Percentiles rank a stretch among this genome's conserved stretches.
These are phyloP conservation scores for Mirza zaza DNA, from an alignment of 2,113 vertebrate species.

Conservation along the genomic window DNA sequence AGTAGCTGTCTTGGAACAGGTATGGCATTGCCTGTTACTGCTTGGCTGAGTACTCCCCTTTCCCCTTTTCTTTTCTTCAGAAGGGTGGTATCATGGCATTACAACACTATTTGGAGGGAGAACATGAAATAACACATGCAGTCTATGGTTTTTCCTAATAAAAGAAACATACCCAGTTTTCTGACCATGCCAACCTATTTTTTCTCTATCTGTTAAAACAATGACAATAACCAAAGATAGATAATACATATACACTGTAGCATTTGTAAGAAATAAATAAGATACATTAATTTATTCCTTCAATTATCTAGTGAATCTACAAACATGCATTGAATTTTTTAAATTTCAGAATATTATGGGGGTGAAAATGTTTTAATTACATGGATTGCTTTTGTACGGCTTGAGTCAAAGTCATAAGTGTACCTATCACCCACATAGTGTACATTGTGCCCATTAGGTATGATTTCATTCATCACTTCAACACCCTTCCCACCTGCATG, in stretches of 20 bases:
- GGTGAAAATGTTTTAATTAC: too few species aligned
- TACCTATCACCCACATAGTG: too few species aligned
- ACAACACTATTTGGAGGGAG: not conserved
- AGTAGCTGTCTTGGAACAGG: not conserved
- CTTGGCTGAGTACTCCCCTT: not conserved
- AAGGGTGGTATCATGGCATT: not conserved
- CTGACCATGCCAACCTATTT: not conserved
- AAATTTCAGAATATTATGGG: too few species aligned
- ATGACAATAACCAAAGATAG: not conserved
- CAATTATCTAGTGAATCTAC: not conserved
- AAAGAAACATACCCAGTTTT: not conserved
- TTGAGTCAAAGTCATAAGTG: too few species aligned
- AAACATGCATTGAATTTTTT: not conserved
- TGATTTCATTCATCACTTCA: too few species aligned
- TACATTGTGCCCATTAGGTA: too few species aligned
- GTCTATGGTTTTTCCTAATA: not conserved
- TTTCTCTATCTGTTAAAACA: not conserved
- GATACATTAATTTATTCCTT: not conserved
- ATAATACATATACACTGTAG: not conserved
- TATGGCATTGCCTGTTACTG: not conserved
- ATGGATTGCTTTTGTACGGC: too few species aligned
- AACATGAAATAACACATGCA: not conserved
- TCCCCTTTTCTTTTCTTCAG: not conserved
- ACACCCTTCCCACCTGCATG: too few species aligned
- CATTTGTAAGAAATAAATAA: not conserved